phyloP scores from a whole-genome alignment of 2,113 vertebrate species.

The Callocephalon fimbriatum region DNA sequence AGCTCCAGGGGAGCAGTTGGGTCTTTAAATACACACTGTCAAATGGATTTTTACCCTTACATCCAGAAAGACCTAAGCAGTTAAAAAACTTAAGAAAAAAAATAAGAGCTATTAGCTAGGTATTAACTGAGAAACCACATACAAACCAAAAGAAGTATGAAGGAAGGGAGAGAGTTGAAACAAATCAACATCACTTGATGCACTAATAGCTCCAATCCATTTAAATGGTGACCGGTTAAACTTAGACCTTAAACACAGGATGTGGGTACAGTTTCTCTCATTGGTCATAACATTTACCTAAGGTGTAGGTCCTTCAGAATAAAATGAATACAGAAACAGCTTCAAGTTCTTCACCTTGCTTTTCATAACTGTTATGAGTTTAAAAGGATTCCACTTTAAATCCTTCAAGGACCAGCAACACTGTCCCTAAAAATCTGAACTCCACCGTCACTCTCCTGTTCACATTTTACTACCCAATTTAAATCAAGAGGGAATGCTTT shows the following conservation, averaged over 20 bases:
- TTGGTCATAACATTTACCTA: conserved; percentile 80
- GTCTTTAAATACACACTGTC: conserved; percentile 99
- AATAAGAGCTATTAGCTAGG: conserved; percentile 96
- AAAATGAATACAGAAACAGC: conserved; percentile 85
- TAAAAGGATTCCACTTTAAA: conserved; percentile 82
- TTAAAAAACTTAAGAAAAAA: conserved; percentile 87
- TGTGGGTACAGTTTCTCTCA: conserved; percentile 76
- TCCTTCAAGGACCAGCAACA: conserved; percentile 59
- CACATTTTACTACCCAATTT: conserved; percentile 74
- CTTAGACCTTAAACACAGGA: conserved; percentile 80
- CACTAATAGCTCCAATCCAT: conserved; percentile 87
- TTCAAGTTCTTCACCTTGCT: conserved; percentile 82
- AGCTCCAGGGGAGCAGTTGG: conserved; percentile 96
- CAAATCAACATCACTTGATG: conserved; percentile 83
- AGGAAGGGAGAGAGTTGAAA: conserved; percentile 74
- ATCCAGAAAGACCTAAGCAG: conserved; percentile 95
- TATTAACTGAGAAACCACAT: conserved; percentile 93
- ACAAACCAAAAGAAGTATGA: conserved; percentile 86
- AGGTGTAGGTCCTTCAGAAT: conserved; percentile 86
- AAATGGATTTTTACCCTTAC: conserved; percentile 93
- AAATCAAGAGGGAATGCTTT: conserved; percentile 87
- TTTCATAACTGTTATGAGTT: conserved; percentile 86
- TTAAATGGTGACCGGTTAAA: conserved; percentile 73
- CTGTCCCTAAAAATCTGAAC: conserved; percentile 47
- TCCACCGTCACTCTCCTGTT: not conserved